A percentile compares a stretch with the other conserved stretches of the same genome.
Conservation (phyloP, 1,140 invertebrate species). For the Melipona quadrifasciata region DNA sequence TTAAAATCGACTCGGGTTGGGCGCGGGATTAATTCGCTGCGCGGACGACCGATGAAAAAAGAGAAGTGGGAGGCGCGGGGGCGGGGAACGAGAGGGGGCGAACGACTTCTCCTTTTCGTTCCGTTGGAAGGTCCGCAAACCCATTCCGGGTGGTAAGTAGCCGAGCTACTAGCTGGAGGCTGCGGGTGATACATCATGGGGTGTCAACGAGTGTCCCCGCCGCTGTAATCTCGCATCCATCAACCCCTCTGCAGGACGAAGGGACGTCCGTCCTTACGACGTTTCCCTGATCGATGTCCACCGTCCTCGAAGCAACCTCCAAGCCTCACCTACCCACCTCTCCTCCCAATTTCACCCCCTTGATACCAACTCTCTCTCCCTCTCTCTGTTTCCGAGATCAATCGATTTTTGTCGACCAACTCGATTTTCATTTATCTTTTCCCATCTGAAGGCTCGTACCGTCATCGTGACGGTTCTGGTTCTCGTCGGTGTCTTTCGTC, state of each 20-base stretch:
- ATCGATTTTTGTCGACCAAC: constrained; percentile 58
- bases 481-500: constrained; percentile 2
- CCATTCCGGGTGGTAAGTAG: constrained; percentile 61
- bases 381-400: constrained; percentile 42
- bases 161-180: constrained; percentile 60
- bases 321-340: constrained; percentile 58
- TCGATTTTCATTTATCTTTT: constrained; percentile 67
- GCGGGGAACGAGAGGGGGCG: neutral
- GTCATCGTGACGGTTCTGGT: constrained; percentile 47
- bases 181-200: constrained; percentile 71
- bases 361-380: neutral
- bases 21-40: constrained; percentile 46
- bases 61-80: neutral
- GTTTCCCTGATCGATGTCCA: constrained; percentile 69
- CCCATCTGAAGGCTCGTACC: constrained; percentile 57
- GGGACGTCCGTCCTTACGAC: constrained; percentile 51
- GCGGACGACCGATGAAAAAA: constrained; percentile 18
- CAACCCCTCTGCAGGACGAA: constrained; percentile 58
- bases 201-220: constrained; percentile 72
- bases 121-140: constrained; percentile 23
- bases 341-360: neutral
- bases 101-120: constrained; percentile 53
- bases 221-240: constrained; percentile 74
- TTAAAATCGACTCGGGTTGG: constrained; percentile 22
- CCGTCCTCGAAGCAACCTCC: constrained; percentile 54